phyloP scores from a whole-genome alignment of 2,113 vertebrate species.

The Chamaetylas fuelleborni region DNA sequence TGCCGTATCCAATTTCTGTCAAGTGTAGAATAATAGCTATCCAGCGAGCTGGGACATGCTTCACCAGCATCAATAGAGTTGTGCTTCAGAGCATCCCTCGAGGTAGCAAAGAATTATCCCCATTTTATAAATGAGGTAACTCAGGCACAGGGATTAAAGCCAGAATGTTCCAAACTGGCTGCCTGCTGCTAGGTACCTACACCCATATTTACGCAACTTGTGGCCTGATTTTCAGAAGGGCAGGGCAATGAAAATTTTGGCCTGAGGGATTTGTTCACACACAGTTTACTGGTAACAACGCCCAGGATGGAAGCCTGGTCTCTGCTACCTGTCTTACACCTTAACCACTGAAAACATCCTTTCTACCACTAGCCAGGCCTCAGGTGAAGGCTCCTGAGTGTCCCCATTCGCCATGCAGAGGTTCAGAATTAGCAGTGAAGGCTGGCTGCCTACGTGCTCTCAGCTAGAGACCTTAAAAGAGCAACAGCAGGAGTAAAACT shows the following conservation, averaged over 20 bases:
- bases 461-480: not conserved
- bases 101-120: constrained; percentile 61
- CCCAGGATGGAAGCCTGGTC: constrained; percentile 10
- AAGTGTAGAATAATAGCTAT: constrained; percentile 18
- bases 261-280: constrained; percentile 51
- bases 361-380: not conserved
- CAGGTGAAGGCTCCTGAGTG: not conserved
- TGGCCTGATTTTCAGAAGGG: constrained; percentile 62
- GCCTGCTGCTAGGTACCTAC: constrained; percentile 40
- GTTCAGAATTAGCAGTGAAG: not conserved
- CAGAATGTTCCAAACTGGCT: constrained; percentile 38
- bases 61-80: constrained; percentile 35
- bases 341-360: constrained; percentile 48
- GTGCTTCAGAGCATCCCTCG: constrained; percentile 52
- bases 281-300: constrained; percentile 27
- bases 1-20: constrained; percentile 24
- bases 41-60: constrained; percentile 32
- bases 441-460: not conserved
- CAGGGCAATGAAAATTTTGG: constrained; percentile 63
- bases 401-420: not conserved
- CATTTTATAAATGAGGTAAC: constrained; percentile 42
- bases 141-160: constrained; percentile 37
- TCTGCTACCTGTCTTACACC: constrained; percentile 16
- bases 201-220: constrained; percentile 47
- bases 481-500: not conserved